Evolutionary conservation across 2,113 vertebrate species (phyloP).

Genomic region (Carassius carassius): DNA sequence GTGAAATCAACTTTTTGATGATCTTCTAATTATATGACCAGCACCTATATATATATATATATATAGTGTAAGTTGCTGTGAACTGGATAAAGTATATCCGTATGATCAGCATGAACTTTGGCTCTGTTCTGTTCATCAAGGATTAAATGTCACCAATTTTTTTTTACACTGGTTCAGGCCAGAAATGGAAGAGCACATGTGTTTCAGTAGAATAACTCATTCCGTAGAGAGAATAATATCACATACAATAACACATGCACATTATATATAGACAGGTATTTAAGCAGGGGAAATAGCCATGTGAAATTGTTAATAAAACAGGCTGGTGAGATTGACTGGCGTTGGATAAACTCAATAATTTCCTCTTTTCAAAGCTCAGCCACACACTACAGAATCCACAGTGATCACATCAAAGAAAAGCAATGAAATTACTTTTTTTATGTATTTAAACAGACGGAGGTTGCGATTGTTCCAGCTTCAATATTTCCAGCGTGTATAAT

Average conservation of each 20-base stretch:
- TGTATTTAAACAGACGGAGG: conserved; percentile 93
- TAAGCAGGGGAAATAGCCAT: conserved; percentile 84
- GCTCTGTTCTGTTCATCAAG: background rate
- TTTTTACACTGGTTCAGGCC: background rate
- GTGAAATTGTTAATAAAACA: conserved; percentile 94
- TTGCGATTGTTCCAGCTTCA: conserved; percentile 95
- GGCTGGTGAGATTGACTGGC: conserved; percentile 91
- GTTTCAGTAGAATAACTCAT: background rate
- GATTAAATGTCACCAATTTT: background rate
- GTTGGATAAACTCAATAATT: conserved; percentile 93
- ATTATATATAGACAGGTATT: conserved; percentile 68
- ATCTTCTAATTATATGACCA: too few species aligned
- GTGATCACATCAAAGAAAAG: conserved; percentile 95
- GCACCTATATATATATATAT: too few species aligned
- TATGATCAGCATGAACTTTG: background rate
- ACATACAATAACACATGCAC: conserved; percentile 18
- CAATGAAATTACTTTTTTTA: conserved; percentile 86
- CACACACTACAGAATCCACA: conserved; percentile 88
- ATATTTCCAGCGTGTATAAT: conserved; percentile 90
- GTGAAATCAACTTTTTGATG: too few species aligned
- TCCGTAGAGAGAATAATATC: conserved; percentile 19
- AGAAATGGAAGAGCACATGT: background rate
- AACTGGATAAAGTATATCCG: background rate
- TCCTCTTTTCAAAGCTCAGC: conserved; percentile 85
- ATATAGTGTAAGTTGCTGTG: background rate